Conservation (phyloP, 2,888 invertebrate species). For the Synergus japonicus region DNA sequence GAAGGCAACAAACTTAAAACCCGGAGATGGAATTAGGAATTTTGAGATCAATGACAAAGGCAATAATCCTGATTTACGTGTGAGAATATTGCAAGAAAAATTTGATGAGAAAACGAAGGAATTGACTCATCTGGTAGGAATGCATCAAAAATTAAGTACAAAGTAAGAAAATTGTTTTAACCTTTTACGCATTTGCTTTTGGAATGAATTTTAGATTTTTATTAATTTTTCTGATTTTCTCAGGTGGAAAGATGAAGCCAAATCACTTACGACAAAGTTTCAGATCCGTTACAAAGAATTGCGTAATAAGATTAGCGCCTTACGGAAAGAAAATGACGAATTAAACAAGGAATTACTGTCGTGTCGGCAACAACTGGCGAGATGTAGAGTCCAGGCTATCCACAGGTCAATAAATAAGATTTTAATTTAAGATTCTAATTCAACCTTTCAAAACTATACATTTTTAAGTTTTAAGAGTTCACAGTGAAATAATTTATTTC, state of each 20-base stretch:
- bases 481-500: conserved; percentile 47
- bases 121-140: conserved; percentile 81
- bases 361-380: conserved; percentile 66
- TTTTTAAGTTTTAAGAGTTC: no score
- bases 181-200: not conserved
- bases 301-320: conserved; percentile 79
- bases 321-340: conserved; percentile 78
- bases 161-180: conserved; percentile 75
- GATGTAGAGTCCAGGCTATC: conserved; percentile 60
- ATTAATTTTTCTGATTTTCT: conserved; percentile 51
- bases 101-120: conserved; percentile 78
- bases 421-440: no score
- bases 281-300: conserved; percentile 81
- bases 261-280: conserved; percentile 82
- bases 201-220: not conserved
- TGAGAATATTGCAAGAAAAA: conserved; percentile 64
- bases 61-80: conserved; percentile 46
- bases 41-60: not conserved
- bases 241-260: conserved; percentile 84
- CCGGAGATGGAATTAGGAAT: not conserved
- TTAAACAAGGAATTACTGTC: conserved; percentile 70
- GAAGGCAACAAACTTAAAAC: conserved; percentile 64
- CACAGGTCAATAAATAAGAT: conserved; percentile 56
- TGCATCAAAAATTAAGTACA: conserved; percentile 81
- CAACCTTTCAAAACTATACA: no score